Base-by-base conservation (phyloP, 2,888 invertebrate genomes). In the Oconnorella tubifera region DNA sequence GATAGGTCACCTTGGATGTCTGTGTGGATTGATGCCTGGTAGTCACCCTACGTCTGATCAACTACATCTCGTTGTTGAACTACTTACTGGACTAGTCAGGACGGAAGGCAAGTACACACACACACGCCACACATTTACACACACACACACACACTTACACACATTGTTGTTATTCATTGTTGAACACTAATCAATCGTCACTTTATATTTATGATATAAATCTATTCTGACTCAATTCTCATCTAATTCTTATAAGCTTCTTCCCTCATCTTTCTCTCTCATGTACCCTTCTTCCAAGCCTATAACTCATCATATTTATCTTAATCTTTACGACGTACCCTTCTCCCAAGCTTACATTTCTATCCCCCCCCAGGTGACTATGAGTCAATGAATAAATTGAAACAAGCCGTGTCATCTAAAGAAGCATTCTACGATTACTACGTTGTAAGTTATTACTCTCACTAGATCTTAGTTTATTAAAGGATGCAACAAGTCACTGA, bases 1-100 rank as follows among this genome's bases (percentile, higher is more conserved):
- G 91, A 83, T 92, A 51, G 87, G 89, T 73, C 89, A 89, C 72
- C 84, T 97, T 64, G 97, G 96, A 3, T 89, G 89, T 75, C 83
- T 96, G 2, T 96, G 95, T 80, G 95, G 96, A 0, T 83, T 97
- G 6, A 87, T 95, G 82, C 96, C 95, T 0, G 91, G 90, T 1
- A 68, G 72, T 32, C 66, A 71, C 29, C 91, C 91, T 0, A 87
- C 89, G 0, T 94, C 94, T 1, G 90, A 90, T 75, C 94, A 96
- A 80, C 85, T 96, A 3, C 93, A 94, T 76, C 87, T 89, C 49
- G 93, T 96, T 0, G 92, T 96, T 29, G 90, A 90, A 78, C 84
- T 97, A 14, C 91, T 92, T 0, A 89, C 93, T 0, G 95, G 96
- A 0, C 92, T 96, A 87, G 74, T 49, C 6, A 53, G 65, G 40